These are phyloP conservation scores for Heliconius himera DNA, from an alignment of 1,140 invertebrate genomes.

Conservation along the genomic window DNA sequence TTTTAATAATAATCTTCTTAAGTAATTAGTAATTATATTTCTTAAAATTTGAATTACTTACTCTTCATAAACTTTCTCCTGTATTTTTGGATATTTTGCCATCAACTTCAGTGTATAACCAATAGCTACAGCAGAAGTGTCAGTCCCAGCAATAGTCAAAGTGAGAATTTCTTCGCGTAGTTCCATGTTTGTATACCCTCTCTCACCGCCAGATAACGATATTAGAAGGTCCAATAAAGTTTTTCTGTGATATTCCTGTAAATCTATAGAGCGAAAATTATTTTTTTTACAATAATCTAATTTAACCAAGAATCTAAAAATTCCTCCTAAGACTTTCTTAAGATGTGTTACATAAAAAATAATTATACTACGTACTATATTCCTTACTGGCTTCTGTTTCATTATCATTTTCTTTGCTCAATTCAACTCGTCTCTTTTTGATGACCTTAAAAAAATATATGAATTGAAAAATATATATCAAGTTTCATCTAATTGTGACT, in stretches of 20 bases:
- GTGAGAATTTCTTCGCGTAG: conserved; percentile 55
- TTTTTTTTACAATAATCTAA: not conserved
- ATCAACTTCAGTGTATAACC: conserved; percentile 47
- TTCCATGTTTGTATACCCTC: conserved; percentile 51
- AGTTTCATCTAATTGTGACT: not conserved
- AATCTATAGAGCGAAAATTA: not conserved
- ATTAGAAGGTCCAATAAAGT: conserved; percentile 59
- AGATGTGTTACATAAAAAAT: not conserved
- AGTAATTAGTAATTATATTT: too few relatives aligned
- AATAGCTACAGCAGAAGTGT: conserved; percentile 53
- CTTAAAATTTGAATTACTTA: conserved; percentile 44
- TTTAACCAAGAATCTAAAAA: not conserved
- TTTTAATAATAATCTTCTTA: not conserved
- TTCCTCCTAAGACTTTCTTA: not conserved
- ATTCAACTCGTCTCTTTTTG: conserved; percentile 29
- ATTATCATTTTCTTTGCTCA: conserved; percentile 30
- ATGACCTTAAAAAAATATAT: conserved; percentile 21
- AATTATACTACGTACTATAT: conserved; percentile 23
- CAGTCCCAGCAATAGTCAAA: conserved; percentile 52
- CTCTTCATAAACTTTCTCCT: conserved; percentile 53
- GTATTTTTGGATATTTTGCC: conserved; percentile 50
- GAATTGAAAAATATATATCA: too few relatives aligned
- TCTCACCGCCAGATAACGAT: conserved; percentile 44
- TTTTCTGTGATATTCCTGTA: conserved; percentile 48
- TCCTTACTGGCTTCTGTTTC: conserved; percentile 21